Evolutionary conservation across 2,797 vertebrate species (phyloP), one percentile per base, ranked within the genome.

Genomic region (Danio choprae): DNA sequence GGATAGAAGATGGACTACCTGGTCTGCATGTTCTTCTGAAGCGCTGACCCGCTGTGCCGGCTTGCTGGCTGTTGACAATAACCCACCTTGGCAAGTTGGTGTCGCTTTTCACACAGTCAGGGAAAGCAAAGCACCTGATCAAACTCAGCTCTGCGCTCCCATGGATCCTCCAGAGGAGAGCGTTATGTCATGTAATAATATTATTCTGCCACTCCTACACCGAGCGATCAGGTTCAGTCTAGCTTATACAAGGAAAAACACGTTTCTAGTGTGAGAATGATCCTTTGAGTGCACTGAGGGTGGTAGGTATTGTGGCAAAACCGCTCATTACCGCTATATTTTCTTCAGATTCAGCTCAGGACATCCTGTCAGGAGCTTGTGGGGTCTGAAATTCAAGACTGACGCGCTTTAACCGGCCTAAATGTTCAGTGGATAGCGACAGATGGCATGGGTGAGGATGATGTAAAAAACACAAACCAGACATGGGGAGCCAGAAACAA

Each of bases 101-200:
- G 82, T 80, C 84, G 83, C 44, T 63, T 71, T 81, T 88, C 46
- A 76, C 81, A 64, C 81, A 56, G 70, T 81, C 81, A 55, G 41
- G 63, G 22, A 60, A 77, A 81, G 68, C 74, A 71, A 63, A 62
- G 80, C 90, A 91, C 89, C 92, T 92, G 90, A 90, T 87, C 81
- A 91, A 90, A 92, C 51, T 78, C 62, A 43, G 64, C 63, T 72
- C 74, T 83, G 58, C 69, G 65, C 84, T 87, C 81, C 84, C 87
- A 84, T 4, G 50, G 63, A 72, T 86, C 69, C 85, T 79, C 53
- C 67, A 81, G 44, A 72, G 72, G 43, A 65, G 86, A 51, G 15
- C 60, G 83, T 89, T 80, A 87, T 89, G 88, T 89, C 89, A 88
- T 62, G 16, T 83, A n/a, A 60, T 16, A 87, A 89, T 89, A 90